Evolutionary conservation across 2,113 vertebrate species (phyloP).

Genomic region (Noctilio leporinus): DNA sequence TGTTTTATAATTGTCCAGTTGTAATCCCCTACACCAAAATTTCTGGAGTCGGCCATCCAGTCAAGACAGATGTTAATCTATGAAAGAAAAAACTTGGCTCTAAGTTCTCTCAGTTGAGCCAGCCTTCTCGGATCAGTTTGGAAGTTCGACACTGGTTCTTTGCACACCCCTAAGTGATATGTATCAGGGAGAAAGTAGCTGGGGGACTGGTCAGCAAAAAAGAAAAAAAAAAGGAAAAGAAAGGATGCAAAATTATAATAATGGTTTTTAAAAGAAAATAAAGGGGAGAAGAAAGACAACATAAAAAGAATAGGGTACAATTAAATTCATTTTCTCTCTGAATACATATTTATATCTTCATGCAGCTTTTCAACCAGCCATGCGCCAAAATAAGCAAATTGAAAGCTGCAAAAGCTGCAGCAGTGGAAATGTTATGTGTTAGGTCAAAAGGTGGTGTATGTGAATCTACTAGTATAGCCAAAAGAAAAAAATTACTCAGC

Average conservation of each 20-base stretch:
- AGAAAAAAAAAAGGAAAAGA: conserved; percentile 73
- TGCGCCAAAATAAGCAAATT: conserved; percentile 79
- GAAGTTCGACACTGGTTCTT: conserved; percentile 79
- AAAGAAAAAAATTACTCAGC: conserved; percentile 76
- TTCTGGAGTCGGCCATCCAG: conserved; percentile 15
- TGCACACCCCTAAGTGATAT: conserved; percentile 86
- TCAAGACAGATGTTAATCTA: conserved; percentile 59
- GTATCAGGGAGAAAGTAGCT: conserved; percentile 80
- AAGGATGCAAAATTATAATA: conserved; percentile 79
- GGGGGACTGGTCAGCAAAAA: conserved; percentile 82
- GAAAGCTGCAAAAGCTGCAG: conserved; percentile 82
- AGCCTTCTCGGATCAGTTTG: conserved; percentile 76
- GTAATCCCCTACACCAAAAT: not conserved
- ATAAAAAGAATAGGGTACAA: conserved; percentile 87
- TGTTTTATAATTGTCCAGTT: not conserved
- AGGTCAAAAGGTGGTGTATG: conserved; percentile 66
- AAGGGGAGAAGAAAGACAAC: conserved; percentile 81
- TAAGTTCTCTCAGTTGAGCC: conserved; percentile 79
- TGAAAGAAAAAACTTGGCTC: conserved; percentile 85
- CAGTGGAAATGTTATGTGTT: conserved; percentile 68
- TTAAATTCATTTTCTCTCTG: conserved; percentile 81
- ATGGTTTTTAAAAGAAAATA: conserved; percentile 76
- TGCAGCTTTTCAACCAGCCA: conserved; percentile 84
- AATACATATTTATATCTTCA: conserved; percentile 77
- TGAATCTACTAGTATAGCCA: conserved; percentile 73